phyloP scores from a whole-genome alignment of 1,140 invertebrate species.

The Conus ventricosus region DNA sequence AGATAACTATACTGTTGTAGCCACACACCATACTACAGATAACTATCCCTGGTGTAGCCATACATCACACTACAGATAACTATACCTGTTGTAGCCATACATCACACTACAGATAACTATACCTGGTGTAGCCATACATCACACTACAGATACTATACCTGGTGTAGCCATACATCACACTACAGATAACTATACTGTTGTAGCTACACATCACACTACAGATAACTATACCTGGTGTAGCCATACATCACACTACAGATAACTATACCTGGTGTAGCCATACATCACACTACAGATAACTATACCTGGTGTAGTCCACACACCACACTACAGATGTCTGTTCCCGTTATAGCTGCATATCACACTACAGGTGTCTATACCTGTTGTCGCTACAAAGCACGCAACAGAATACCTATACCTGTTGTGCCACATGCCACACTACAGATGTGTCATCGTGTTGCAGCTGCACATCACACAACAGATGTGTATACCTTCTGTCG shows the following conservation, averaged over 20 bases:
- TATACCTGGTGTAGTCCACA: constrained; percentile 33
- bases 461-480: background rate
- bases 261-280: background rate
- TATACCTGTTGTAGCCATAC: background rate
- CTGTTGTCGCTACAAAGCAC: constrained; percentile 17
- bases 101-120: background rate
- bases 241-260: background rate
- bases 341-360: constrained; percentile 29
- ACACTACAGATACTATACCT: constrained; percentile 33
- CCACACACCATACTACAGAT: background rate
- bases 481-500: background rate
- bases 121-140: constrained; percentile 35
- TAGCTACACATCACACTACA: background rate
- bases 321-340: constrained; percentile 51
- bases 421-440: background rate
- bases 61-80: background rate
- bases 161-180: background rate
- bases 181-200: background rate
- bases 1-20: background rate
- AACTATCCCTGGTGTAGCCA: background rate
- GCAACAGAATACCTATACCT: constrained; percentile 54
- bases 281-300: background rate
- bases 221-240: background rate
- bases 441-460: background rate
- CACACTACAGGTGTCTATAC: background rate